Evolutionary conservation across 2,888 invertebrate species (phyloP).

Genomic region (Drosophila villosipedis): DNA sequence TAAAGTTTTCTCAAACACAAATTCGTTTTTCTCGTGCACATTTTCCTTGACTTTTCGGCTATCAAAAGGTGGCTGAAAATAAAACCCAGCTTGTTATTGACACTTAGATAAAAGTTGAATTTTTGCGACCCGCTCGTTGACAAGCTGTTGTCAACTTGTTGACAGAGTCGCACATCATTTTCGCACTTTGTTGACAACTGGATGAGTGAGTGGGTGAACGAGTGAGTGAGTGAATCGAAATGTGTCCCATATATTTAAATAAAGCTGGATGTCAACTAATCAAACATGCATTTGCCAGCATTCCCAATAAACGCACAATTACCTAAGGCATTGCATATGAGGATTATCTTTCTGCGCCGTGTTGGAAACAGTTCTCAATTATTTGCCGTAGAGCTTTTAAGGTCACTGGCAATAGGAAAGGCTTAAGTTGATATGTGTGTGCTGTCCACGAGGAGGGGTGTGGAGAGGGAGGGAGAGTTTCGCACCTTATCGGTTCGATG

Average conservation of each 20-base stretch:
- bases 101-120: conserved; percentile 6
- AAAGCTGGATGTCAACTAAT: neutral
- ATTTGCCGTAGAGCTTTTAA: conserved; percentile 1
- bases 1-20: neutral
- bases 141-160: conserved; percentile 1
- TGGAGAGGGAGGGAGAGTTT: neutral
- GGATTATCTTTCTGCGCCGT: neutral
- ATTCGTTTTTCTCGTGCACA: neutral
- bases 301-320: neutral
- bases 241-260: neutral
- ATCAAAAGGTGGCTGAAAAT: neutral
- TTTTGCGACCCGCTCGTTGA: neutral
- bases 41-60: neutral
- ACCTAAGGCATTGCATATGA: neutral
- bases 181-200: conserved; percentile 1
- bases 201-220: neutral
- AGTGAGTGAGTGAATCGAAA: neutral
- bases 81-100: conserved; percentile 1
- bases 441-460: neutral
- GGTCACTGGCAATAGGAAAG: conserved; percentile 26
- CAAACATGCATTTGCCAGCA: neutral
- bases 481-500: conserved; percentile 6
- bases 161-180: conserved; percentile 2
- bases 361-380: neutral
- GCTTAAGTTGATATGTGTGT: conserved; percentile 3